These are phyloP conservation scores for Amblyopsis rosae DNA, from an alignment of 2,113 vertebrate species.

Conservation along the genomic window DNA sequence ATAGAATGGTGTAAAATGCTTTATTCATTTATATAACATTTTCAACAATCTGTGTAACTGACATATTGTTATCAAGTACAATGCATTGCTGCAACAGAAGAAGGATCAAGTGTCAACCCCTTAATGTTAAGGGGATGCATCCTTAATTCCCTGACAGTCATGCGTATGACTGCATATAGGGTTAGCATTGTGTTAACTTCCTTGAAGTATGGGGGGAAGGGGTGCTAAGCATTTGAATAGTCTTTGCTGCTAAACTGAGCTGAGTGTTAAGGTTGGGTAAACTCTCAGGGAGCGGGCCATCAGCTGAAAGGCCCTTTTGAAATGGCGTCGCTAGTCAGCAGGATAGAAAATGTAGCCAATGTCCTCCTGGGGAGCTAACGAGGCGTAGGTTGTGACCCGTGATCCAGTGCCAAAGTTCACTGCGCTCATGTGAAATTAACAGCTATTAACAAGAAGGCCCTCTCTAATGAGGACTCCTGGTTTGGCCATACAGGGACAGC, in stretches of 20 bases:
- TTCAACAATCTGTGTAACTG: not conserved
- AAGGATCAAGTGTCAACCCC: not conserved
- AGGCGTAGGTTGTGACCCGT: slow-evolving; percentile 60
- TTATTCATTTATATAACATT: too few species aligned
- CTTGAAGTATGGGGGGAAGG: slow-evolving; percentile 15
- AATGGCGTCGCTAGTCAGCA: slow-evolving; percentile 53
- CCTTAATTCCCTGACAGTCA: not conserved
- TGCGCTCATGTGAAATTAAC: slow-evolving; percentile 70
- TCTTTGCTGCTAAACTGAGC: slow-evolving; percentile 44
- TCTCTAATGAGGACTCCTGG: slow-evolving; percentile 71
- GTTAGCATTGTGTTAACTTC: slow-evolving; percentile 21
- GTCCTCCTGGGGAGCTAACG: slow-evolving; percentile 66
- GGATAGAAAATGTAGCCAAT: slow-evolving; percentile 50
- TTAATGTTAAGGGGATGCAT: not conserved
- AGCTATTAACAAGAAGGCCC: slow-evolving; percentile 62
- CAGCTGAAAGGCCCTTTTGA: slow-evolving; percentile 51
- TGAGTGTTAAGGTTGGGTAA: slow-evolving; percentile 74
- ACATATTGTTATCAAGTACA: not conserved
- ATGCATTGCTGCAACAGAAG: not conserved
- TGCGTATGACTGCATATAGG: not conserved
- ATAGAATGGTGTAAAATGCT: too few species aligned
- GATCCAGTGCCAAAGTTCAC: slow-evolving; percentile 57
- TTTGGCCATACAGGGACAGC: slow-evolving; percentile 37
- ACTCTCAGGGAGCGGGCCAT: slow-evolving; percentile 50
- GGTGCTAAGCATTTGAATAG: not conserved